Conservation (phyloP, 2,888 invertebrate species). For the Notodonta dromedarius region DNA sequence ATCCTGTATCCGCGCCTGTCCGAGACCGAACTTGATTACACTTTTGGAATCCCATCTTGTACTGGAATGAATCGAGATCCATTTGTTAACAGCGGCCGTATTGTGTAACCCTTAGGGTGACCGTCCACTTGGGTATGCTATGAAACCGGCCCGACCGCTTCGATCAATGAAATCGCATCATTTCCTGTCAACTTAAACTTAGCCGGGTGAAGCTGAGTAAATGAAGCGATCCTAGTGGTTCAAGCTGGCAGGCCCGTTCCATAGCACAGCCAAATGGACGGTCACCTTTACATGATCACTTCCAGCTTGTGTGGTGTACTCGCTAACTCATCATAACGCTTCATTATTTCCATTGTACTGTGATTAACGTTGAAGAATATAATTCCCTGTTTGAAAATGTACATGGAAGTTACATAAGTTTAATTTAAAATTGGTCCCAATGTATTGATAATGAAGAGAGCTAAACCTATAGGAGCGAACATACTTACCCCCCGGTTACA, state of each 20-base stretch:
- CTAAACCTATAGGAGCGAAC: too few relatives aligned
- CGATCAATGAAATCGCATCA: too few relatives aligned
- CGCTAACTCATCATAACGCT: slow-evolving; percentile 50
- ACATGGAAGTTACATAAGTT: slow-evolving; percentile 24
- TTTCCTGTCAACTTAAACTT: too few relatives aligned
- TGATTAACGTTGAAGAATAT: slow-evolving; percentile 29
- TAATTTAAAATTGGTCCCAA: background rate
- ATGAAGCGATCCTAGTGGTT: too few relatives aligned
- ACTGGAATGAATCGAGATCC: slow-evolving; percentile 7
- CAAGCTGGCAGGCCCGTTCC: too few relatives aligned
- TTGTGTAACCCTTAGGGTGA: slow-evolving; percentile 18
- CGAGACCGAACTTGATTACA: too few relatives aligned
- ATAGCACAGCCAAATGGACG: too few relatives aligned
- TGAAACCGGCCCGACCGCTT: too few relatives aligned
- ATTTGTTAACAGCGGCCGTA: slow-evolving; percentile 14
- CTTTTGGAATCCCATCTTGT: background rate
- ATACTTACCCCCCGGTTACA: too few relatives aligned
- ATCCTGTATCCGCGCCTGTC: too few relatives aligned
- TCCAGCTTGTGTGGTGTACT: slow-evolving; percentile 67
- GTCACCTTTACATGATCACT: slow-evolving; percentile 39
- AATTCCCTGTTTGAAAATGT: slow-evolving; percentile 17
- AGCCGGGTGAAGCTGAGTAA: too few relatives aligned
- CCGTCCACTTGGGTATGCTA: too few relatives aligned
- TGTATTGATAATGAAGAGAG: background rate
- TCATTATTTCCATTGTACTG: slow-evolving; percentile 56